Evolutionary conservation across 2,797 vertebrate genomes (phyloP).

Genomic region (Xiphophorus birchmanni): DNA sequence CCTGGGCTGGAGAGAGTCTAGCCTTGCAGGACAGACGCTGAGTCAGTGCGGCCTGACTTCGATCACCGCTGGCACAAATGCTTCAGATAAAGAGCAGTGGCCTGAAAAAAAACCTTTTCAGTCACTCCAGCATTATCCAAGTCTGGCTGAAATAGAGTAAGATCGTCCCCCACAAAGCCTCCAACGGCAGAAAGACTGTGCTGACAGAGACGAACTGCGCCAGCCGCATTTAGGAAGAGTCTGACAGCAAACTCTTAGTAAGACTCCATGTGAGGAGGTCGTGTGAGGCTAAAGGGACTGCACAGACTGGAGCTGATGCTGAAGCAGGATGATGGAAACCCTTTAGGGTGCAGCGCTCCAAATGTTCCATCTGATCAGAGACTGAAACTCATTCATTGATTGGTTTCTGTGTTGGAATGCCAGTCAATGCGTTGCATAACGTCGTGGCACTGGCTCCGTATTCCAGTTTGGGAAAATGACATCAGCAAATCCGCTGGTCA

Average conservation of each 20-base stretch:
- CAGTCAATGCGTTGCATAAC: conserved; percentile 33
- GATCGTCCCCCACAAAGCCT: background rate
- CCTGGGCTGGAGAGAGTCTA: conserved; percentile 2
- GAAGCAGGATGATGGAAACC: conserved; percentile 1
- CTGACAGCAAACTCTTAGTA: conserved; percentile 28
- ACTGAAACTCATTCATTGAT: conserved; percentile 31
- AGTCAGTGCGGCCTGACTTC: conserved; percentile 15
- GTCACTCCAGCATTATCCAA: background rate
- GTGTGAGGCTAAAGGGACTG: background rate
- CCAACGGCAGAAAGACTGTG: background rate
- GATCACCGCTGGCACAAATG: background rate
- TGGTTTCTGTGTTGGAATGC: conserved; percentile 7
- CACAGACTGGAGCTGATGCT: background rate
- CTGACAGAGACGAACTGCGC: background rate
- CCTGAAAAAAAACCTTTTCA: background rate
- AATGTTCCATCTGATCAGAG: conserved; percentile 37
- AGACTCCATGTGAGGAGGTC: conserved; percentile 23
- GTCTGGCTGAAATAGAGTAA: background rate
- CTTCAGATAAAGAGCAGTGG: background rate
- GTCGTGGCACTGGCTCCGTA: conserved; percentile 12
- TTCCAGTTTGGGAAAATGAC: conserved; percentile 41
- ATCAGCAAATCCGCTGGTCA: conserved; percentile 44
- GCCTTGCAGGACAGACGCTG: background rate
- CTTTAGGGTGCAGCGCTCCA: background rate
- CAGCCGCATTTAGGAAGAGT: background rate